Base-by-base conservation (phyloP, 2,888 invertebrate genomes). In the Andrena praecox region DNA sequence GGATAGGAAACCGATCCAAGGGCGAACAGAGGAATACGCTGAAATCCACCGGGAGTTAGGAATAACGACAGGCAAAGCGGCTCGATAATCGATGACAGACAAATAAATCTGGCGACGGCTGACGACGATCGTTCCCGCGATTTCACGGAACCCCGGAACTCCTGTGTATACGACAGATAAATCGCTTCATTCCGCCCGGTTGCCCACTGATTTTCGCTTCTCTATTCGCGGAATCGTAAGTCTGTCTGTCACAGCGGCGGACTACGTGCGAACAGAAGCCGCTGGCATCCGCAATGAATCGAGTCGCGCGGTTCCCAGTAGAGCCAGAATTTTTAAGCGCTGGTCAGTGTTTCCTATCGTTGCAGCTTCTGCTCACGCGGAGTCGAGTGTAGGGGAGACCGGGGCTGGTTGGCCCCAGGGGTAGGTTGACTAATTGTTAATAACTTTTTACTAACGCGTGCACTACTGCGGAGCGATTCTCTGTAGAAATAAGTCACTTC, bases 61-160 rank as follows among this genome's bases (percentile, higher is more conserved):
- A 33, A 80, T 62, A 80, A 76, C 66, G 60, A 60, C 27, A 24
- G 4, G 12, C 74, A 60, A 77, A 80, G 73, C 76, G 24, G 73
- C 70, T 29, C 76, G 81, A 67, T 72, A 67, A 84, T 84, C 85
- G 77, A 84, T 75, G 74, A 77, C 71, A 33, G 69, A 59, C 71
- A 75, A 81, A 81, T 84, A 85, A 80, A 77, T 80, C 50, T 66
- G 33, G n/a, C 69, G 48, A 48, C 73, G 62, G 24, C 62, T 10
- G 74, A 68, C 70, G 73, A 73, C 64, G 60, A 71, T 59, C 66
- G 69, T 60, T 62, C 7, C 24, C 74, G 42, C 66, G 80, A 76
- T 76, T 72, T 63, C 80, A 63, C 77, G 62, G 72, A 67, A 67
- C 54, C 12, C 59, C 16, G 52, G 62, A 56, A 52, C 52, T 56